A percentile compares a stretch with the other conserved stretches of the same genome.
phyloP scores from a whole-genome alignment of 2,113 vertebrate species.

The Notothenia coriiceps region DNA sequence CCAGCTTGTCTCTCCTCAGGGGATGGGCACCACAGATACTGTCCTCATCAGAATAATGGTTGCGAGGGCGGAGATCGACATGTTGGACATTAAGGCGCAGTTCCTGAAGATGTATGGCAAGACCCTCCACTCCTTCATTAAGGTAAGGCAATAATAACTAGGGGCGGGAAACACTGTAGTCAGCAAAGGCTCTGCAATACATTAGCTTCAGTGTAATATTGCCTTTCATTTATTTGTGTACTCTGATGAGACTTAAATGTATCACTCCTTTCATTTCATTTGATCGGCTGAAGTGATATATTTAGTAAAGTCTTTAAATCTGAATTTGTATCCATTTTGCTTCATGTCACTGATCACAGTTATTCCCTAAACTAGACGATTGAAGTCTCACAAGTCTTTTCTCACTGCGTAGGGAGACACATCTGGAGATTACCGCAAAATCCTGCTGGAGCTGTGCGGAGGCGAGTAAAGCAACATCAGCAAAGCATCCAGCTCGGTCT shows the following conservation, averaged over 20 bases:
- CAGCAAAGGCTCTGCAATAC: conserved; percentile 30
- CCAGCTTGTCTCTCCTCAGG: conserved; percentile 77
- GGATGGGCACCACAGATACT: conserved; percentile 92
- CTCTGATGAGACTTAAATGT: background rate
- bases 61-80: conserved; percentile 92
- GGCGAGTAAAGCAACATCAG: conserved; percentile 82
- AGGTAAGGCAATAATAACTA: conserved; percentile 82
- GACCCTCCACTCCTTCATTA: conserved; percentile 95
- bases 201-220: conserved; percentile 14
- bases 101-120: conserved; percentile 93
- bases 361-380: background rate
- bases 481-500: background rate
- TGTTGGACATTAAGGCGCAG: conserved; percentile 92
- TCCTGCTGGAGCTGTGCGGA: conserved; percentile 92
- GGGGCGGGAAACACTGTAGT: background rate
- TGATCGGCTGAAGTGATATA: background rate
- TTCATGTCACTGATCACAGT: background rate
- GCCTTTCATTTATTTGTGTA: background rate
- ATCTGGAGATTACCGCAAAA: conserved; percentile 95
- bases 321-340: background rate
- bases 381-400: conserved; percentile 33
- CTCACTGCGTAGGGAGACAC: conserved; percentile 88
- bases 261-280: background rate
- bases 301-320: background rate
- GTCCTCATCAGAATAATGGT: conserved; percentile 95